Evolutionary conservation across 2,797 vertebrate species (phyloP).

Genomic region (Vireo griseus): DNA sequence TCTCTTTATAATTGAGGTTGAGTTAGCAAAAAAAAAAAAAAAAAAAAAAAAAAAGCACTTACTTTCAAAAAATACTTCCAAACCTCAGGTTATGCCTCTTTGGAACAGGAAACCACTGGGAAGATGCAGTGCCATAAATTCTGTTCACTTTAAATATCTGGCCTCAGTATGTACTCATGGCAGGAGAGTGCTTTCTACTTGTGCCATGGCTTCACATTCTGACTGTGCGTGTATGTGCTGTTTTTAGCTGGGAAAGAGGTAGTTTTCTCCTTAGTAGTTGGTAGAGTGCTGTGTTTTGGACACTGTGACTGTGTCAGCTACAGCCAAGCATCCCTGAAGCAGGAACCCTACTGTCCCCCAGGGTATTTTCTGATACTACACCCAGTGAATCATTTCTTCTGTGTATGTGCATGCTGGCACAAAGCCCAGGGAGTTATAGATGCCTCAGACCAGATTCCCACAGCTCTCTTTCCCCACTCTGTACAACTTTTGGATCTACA

Average conservation of each 20-base stretch:
- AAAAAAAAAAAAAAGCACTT: background rate
- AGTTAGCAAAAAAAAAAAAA: background rate
- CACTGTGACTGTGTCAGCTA: background rate
- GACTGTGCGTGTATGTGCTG: background rate
- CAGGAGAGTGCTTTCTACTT: background rate
- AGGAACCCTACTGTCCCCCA: background rate
- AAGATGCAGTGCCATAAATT: background rate
- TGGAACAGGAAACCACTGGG: background rate
- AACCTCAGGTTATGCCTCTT: background rate
- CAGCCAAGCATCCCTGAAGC: background rate
- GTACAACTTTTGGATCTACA: background rate
- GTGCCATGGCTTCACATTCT: background rate
- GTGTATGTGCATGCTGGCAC: background rate
- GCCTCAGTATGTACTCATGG: background rate
- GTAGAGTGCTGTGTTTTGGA: background rate
- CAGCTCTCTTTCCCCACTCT: background rate
- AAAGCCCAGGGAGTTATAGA: conserved; percentile 19
- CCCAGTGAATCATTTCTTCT: conserved; percentile 17
- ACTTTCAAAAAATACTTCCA: background rate
- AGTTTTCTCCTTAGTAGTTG: background rate
- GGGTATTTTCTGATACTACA: background rate
- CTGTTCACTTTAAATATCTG: background rate
- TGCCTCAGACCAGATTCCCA: conserved; percentile 15
- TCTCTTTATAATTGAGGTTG: background rate
- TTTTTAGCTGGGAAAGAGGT: background rate